Conservation (phyloP, 2,113 vertebrate species). For the Varanus salvator region DNA sequence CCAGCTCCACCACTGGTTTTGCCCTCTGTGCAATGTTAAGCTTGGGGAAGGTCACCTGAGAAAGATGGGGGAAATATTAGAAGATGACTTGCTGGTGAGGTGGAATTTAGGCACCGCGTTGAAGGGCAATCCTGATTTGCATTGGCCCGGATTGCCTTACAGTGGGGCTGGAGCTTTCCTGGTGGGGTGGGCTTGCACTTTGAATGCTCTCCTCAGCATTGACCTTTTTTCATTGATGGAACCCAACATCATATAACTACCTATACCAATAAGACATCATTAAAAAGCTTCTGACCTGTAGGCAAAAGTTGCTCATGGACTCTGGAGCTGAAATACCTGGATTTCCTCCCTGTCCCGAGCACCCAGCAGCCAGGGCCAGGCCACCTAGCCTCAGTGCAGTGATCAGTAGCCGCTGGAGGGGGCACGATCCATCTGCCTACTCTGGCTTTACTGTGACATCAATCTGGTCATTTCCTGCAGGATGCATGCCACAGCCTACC, state of each 20-base stretch:
- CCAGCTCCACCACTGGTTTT: background rate
- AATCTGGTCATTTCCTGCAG: background rate
- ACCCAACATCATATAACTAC: background rate
- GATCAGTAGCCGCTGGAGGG: background rate
- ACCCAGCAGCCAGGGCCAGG: background rate
- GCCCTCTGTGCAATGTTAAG: background rate
- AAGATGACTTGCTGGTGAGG: background rate
- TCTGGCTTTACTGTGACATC: background rate
- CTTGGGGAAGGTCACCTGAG: no score
- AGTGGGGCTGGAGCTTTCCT: background rate
- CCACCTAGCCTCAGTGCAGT: background rate
- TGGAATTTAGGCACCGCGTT: background rate
- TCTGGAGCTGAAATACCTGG: background rate
- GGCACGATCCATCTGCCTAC: background rate
- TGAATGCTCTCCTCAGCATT: background rate
- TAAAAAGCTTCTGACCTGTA: background rate
- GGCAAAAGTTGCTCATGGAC: background rate
- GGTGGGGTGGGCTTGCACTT: background rate
- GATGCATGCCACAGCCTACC: background rate
- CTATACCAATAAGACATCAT: background rate
- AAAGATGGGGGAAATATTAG: background rate
- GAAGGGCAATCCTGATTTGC: background rate
- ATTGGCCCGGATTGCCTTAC: background rate
- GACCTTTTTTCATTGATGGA: background rate
- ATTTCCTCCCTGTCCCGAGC: background rate